Evolutionary conservation across 1,140 invertebrate species (phyloP), one percentile per base, ranked within the genome.

Genomic region (Acromyrmex echinatior): DNA sequence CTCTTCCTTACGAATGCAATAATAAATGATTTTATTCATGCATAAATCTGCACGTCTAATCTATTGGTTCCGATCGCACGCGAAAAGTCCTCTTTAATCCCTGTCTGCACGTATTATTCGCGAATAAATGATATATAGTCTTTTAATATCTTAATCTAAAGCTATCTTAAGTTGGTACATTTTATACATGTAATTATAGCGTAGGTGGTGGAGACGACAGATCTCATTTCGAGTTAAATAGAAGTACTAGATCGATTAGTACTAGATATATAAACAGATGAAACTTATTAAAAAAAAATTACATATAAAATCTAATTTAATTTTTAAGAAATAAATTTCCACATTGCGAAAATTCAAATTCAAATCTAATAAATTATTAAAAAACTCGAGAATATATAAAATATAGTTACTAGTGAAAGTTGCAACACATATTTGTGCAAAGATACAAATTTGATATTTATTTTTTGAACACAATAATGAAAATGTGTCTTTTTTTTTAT

Each of bases 121-220:
- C 58, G 62, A 62, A 87, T 90, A 79, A 79, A 58, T 87, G 86
- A 85, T 85, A 90, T 87, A 90, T 85, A 90, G 70, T 74, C 79
- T 90, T 90, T 87, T 78, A 88, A 86, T 45, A 45, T 77, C 89
- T 91, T 91, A 91, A 58, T 60, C 71, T 91, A 91, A 84, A 78
- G 60, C 77, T 91, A 91, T 87, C 86, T 91, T 87, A 91, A 71
- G 78, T 91, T 85, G 87, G 63, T 91, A 91, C 90, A 91, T 91
- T 91, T 91, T 91, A 91, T 91, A 91, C 90, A 91, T 88, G 65
- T 91, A 91, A 89, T 88, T 77, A 84, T 91, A 89, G 78, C 84
- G 53, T 84, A 91, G 63, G 49, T 87, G 45, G 76, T 84, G 87
- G 73, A 88, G 82, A 88, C 78, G 76, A 62, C 45, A 62, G 78